A percentile compares a stretch with the other conserved stretches of the same genome.
These are phyloP conservation scores for Caenorhabditis latens DNA, from an alignment of 1,140 invertebrate species.

Conservation along the genomic window DNA sequence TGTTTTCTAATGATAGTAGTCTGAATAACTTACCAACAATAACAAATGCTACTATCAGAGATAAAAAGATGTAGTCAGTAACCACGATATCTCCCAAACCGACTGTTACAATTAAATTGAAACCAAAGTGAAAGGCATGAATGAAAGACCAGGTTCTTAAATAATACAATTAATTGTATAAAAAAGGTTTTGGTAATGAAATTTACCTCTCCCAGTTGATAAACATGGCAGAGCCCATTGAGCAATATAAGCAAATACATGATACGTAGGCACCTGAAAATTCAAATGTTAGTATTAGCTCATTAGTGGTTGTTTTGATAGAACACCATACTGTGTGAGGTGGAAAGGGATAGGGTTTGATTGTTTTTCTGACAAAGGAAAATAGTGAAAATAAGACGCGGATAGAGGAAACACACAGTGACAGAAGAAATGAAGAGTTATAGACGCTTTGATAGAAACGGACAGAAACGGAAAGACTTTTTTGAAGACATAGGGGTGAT, in stretches of 20 bases:
- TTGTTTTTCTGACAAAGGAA: conserved; percentile 4
- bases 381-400: conserved; percentile 31
- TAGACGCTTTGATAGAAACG: conserved; percentile 12
- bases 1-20: not conserved
- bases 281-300: too few species aligned
- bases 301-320: not conserved
- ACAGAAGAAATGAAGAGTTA: not conserved
- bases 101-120: conserved; percentile 77
- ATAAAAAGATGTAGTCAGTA: conserved; percentile 76
- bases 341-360: conserved; percentile 5
- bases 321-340: conserved; percentile 41
- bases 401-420: conserved; percentile 53
- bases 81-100: conserved; percentile 76
- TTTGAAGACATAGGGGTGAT: not conserved
- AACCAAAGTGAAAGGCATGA: conserved; percentile 77
- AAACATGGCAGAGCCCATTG: conserved; percentile 77
- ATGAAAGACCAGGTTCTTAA: conserved; percentile 76
- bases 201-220: conserved; percentile 72
- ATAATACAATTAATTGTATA: not conserved
- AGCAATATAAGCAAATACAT: conserved; percentile 77
- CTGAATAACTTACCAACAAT: conserved; percentile 73
- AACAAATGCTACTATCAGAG: conserved; percentile 77
- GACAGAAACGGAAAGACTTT: not conserved
- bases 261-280: conserved; percentile 74
- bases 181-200: not conserved